Conservation (phyloP, 2,113 vertebrate species). For the Myotis lucifugus region DNA sequence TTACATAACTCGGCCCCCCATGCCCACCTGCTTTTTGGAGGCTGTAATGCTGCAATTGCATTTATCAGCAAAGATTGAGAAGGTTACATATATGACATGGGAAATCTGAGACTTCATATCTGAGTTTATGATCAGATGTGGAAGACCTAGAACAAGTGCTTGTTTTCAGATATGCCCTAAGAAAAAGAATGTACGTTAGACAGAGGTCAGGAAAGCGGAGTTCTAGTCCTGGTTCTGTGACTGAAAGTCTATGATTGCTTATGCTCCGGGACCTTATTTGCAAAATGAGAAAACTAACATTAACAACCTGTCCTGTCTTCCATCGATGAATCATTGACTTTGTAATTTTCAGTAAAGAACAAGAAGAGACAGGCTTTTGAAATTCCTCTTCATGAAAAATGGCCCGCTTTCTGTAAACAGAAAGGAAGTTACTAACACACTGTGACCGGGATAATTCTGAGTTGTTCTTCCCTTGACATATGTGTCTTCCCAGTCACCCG, state of each 20-base stretch:
- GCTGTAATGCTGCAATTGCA: neutral
- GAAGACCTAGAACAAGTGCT: neutral
- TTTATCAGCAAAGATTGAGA: neutral
- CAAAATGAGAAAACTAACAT: neutral
- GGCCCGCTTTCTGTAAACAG: neutral
- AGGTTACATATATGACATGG: neutral
- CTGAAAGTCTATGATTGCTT: neutral
- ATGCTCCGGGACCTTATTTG: neutral
- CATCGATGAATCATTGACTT: neutral
- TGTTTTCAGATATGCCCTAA: neutral
- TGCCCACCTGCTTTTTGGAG: neutral
- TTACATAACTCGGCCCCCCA: neutral
- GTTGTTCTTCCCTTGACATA: neutral
- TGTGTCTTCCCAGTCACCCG: neutral
- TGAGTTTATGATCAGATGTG: neutral
- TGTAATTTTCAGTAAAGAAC: neutral
- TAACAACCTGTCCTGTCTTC: neutral
- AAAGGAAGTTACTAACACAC: neutral
- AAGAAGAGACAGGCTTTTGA: constrained; percentile 27
- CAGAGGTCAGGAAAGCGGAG: neutral
- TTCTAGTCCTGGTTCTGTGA: neutral
- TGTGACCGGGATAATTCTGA: neutral
- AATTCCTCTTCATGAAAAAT: neutral
- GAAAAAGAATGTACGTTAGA: neutral
- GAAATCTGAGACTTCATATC: neutral